Conservation (phyloP, 1,140 invertebrate species). For the Pantala flavescens region DNA sequence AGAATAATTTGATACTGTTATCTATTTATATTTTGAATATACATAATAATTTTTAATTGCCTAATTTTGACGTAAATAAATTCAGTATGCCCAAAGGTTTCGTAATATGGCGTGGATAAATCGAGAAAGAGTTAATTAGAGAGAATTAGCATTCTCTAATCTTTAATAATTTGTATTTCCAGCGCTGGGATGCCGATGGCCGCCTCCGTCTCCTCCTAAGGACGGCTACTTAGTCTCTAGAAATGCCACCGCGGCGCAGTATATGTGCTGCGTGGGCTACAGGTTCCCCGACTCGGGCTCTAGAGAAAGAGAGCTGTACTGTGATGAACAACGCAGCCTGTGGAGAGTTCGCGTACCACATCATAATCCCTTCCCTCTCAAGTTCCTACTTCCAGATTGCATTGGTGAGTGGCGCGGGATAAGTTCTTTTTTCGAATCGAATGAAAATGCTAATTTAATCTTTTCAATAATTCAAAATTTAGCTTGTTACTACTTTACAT, state of each 20-base stretch:
- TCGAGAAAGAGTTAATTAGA: too few species aligned
- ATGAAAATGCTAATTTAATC: too few species aligned
- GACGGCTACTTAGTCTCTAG: constrained; percentile 47
- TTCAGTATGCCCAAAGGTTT: too few species aligned
- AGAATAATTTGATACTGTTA: too few species aligned
- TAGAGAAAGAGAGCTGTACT: constrained; percentile 40
- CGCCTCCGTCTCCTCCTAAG: constrained; percentile 41
- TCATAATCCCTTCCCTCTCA: constrained; percentile 33
- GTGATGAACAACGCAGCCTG: constrained; percentile 37
- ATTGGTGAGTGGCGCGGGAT: constrained; percentile 39
- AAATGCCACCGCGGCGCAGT: constrained; percentile 43
- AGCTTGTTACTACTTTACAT: too few species aligned
- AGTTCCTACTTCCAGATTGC: constrained; percentile 44
- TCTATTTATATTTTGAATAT: too few species aligned
- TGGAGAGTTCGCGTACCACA: background rate
- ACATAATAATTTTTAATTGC: too few species aligned
- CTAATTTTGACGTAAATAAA: too few species aligned
- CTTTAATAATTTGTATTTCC: constrained; percentile 20
- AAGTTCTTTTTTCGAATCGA: too few species aligned
- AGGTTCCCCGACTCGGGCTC: constrained; percentile 44
- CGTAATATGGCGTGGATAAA: too few species aligned
- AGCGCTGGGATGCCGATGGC: constrained; percentile 42
- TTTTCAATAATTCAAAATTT: too few species aligned
- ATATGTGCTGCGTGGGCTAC: constrained; percentile 46
- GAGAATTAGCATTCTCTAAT: too few species aligned